These are phyloP conservation scores for Poecilobothrus nobilitatus DNA, from an alignment of 2,888 invertebrate species.

Conservation along the genomic window DNA sequence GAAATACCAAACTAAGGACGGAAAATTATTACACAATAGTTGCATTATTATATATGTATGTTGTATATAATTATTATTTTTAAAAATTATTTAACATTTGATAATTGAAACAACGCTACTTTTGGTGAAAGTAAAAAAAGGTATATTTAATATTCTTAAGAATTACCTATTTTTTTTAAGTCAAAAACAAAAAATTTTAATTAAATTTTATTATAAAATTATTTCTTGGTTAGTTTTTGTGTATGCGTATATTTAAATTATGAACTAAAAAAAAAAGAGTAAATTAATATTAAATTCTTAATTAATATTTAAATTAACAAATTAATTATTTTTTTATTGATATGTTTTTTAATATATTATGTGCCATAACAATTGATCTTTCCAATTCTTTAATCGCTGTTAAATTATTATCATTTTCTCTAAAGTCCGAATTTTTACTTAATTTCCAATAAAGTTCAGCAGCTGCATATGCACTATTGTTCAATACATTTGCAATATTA, in stretches of 20 bases:
- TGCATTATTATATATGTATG: too few species aligned
- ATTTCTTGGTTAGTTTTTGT: neutral
- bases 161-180: too few species aligned
- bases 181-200: too few species aligned
- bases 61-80: too few species aligned
- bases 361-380: neutral
- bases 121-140: too few species aligned
- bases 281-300: neutral
- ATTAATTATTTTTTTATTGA: neutral
- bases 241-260: neutral
- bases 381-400: neutral
- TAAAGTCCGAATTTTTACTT: neutral
- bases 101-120: too few species aligned
- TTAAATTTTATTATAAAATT: too few species aligned
- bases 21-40: too few species aligned
- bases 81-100: too few species aligned
- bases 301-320: neutral
- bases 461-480: neutral
- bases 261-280: neutral
- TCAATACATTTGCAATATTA: neutral
- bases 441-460: neutral
- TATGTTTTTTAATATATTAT: neutral
- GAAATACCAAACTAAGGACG: too few species aligned
- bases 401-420: constrained; percentile 1
- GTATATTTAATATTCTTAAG: too few species aligned